These are phyloP conservation scores for Prosopocoilus inquinatus DNA, from an alignment of 2,888 invertebrate species.

Conservation along the genomic window DNA sequence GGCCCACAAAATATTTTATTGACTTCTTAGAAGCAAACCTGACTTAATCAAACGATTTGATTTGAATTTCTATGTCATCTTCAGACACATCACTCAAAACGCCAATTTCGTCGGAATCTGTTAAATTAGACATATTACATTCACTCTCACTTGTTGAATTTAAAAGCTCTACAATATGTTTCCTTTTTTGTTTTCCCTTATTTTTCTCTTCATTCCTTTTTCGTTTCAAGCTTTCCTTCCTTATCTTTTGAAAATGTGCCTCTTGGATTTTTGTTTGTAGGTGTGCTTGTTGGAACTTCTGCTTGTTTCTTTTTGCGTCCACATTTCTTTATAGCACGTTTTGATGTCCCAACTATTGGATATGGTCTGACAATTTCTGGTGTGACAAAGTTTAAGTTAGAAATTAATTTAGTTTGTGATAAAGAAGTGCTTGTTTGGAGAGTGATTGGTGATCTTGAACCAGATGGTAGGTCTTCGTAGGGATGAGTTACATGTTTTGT, in stretches of 20 bases:
- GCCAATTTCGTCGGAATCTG: no score
- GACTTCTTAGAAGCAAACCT: neutral
- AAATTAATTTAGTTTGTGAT: neutral
- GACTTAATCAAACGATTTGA: constrained; percentile 2
- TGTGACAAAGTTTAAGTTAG: neutral
- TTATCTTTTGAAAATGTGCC: neutral
- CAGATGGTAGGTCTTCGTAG: no score
- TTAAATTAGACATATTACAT: neutral
- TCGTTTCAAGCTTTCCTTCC: neutral
- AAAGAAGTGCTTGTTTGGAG: no score
- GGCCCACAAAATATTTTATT: constrained; percentile 5
- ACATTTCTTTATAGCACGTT: neutral
- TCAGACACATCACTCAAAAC: neutral
- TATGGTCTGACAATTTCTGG: constrained; percentile 1
- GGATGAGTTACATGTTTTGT: no score
- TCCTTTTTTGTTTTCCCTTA: neutral
- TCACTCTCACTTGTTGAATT: neutral
- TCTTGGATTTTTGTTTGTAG: neutral
- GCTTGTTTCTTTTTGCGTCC: neutral
- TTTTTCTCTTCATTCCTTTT: neutral
- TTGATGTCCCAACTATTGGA: neutral
- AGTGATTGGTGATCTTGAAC: no score
- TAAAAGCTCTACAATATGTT: neutral
- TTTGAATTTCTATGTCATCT: neutral
- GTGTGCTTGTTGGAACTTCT: neutral